Conservation (phyloP, 2,113 vertebrate genomes). For the Oncorhynchus kisutch region DNA sequence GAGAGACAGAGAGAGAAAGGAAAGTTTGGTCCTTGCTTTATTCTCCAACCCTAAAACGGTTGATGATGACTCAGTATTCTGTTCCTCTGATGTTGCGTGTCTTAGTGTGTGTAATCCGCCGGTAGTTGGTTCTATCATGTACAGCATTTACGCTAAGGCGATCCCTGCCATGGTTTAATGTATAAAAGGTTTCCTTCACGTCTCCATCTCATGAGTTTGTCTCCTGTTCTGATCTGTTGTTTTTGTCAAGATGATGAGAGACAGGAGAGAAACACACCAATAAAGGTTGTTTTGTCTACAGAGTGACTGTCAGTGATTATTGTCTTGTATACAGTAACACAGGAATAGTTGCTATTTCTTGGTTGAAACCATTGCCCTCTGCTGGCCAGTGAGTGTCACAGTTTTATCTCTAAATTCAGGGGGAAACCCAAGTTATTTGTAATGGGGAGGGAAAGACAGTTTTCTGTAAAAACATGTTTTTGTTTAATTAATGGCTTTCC, state of each 20-base stretch:
- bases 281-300: slow-evolving; percentile 76
- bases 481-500: too few relatives aligned
- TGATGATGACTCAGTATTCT: slow-evolving; percentile 61
- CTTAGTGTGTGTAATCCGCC: slow-evolving; percentile 61
- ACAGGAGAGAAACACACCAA: slow-evolving; percentile 71
- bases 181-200: slow-evolving; percentile 60
- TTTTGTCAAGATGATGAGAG: slow-evolving; percentile 58
- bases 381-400: too few relatives aligned
- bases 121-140: slow-evolving; percentile 56
- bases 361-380: too few relatives aligned
- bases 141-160: not conserved
- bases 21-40: too few relatives aligned
- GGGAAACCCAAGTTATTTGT: too few relatives aligned
- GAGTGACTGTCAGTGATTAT: slow-evolving; percentile 10
- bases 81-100: slow-evolving; percentile 55
- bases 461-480: too few relatives aligned
- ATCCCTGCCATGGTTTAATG: slow-evolving; percentile 47
- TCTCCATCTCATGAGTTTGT: slow-evolving; percentile 65
- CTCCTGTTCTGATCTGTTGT: slow-evolving; percentile 66
- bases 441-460: too few relatives aligned
- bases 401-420: too few relatives aligned
- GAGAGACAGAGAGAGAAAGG: slow-evolving; percentile 16
- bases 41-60: not conserved
- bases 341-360: too few relatives aligned
- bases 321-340: too few relatives aligned